Evolutionary conservation across 2,113 vertebrate genomes (phyloP).

Genomic region (Platycercus adscitus): DNA sequence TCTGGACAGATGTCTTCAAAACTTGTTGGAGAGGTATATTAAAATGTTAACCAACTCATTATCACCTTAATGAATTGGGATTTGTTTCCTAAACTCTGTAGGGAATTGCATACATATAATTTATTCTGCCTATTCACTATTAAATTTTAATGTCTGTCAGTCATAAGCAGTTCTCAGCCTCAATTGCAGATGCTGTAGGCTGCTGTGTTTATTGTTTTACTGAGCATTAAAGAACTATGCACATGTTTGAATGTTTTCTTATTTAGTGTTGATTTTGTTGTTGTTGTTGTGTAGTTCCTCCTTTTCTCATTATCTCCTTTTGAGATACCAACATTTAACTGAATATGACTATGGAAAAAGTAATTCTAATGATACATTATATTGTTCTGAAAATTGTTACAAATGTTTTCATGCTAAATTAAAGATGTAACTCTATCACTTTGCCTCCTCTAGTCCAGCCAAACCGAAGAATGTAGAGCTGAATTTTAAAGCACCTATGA

Average conservation of each 20-base stretch:
- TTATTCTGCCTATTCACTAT: constrained; percentile 31
- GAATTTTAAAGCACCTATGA: constrained; percentile 74
- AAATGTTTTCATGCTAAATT: background rate
- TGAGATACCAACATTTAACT: background rate
- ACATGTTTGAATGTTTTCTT: background rate
- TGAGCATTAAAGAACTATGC: background rate
- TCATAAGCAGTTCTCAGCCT: constrained; percentile 2
- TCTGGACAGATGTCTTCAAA: constrained; percentile 21
- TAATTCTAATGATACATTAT: background rate
- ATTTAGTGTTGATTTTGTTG: background rate
- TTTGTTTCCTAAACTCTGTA: constrained; percentile 57
- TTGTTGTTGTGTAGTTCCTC: background rate
- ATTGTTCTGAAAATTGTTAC: background rate
- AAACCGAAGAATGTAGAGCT: constrained; percentile 81
- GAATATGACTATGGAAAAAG: background rate
- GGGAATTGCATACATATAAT: constrained; percentile 18
- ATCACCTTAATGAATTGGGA: constrained; percentile 56
- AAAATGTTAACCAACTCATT: constrained; percentile 63
- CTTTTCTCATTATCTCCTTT: background rate
- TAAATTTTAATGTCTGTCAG: constrained; percentile 33
- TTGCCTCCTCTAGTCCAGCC: constrained; percentile 75
- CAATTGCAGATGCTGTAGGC: constrained; percentile 14
- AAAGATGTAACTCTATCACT: background rate
- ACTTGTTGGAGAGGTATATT: constrained; percentile 12
- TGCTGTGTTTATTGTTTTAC: constrained; percentile 2